These are phyloP conservation scores for Reticulitermes lucifugus DNA, from an alignment of 2,888 invertebrate genomes.

Conservation along the genomic window DNA sequence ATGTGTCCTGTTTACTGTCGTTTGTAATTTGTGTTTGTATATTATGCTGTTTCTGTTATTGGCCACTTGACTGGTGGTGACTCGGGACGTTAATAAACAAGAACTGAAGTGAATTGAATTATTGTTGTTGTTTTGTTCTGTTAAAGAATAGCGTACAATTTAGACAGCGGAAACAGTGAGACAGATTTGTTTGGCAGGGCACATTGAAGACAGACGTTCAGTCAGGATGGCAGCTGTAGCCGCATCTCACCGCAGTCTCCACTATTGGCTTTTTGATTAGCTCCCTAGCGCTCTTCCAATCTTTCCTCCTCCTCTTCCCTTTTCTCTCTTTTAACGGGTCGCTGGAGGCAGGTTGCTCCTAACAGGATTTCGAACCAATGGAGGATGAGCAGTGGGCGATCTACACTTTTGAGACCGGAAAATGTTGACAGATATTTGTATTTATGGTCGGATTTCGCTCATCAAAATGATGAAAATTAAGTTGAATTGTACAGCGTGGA, in stretches of 20 bases:
- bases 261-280: slow-evolving; percentile 55
- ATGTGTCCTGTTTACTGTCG: too few species aligned
- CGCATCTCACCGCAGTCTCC: slow-evolving; percentile 35
- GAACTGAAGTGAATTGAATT: not conserved
- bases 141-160: not conserved
- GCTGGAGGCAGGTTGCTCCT: slow-evolving; percentile 48
- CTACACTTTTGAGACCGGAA: not conserved
- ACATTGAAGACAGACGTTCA: not conserved
- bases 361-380: slow-evolving; percentile 28
- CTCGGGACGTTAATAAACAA: not conserved
- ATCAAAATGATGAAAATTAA: too few species aligned
- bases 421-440: too few species aligned
- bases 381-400: slow-evolving; percentile 26
- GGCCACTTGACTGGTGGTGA: too few species aligned
- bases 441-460: too few species aligned
- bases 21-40: too few species aligned
- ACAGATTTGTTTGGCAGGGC: too few species aligned
- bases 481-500: too few species aligned
- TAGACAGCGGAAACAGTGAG: too few species aligned
- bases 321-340: slow-evolving; percentile 37
- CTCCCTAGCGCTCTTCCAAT: slow-evolving; percentile 52
- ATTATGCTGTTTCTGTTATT: too few species aligned
- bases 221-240: not conserved
- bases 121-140: not conserved
- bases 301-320: slow-evolving; percentile 27